Evolutionary conservation across 2,113 vertebrate species (phyloP), one percentile per base, ranked within the genome.

Genomic region (Rynchops niger): DNA sequence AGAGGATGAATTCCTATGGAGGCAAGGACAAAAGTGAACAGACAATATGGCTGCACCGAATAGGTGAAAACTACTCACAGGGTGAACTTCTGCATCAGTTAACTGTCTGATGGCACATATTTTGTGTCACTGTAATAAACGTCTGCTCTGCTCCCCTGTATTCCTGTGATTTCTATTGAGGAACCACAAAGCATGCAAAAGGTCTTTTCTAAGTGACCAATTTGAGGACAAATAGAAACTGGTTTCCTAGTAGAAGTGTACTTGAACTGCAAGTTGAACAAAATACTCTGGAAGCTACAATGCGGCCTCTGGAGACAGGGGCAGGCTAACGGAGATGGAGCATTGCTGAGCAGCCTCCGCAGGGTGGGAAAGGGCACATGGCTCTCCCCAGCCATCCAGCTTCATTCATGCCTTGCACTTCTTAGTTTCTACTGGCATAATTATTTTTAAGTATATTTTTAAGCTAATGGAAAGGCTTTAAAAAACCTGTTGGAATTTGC

Each of bases 401-500:
- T 43, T 52, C 91, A 20, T 43, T 73, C 70, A n/a, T 18, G 58
- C 73, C 78, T 67, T 4, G 1, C 7, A 3, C 84, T 36, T 38
- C 77, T 59, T 5, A 7, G 2, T 27, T 93, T 78, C 79, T 19
- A 62, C 67, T 59, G 29, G 18, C 50, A 43, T 88, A 88, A 78
- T 82, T 91, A 67, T 76, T 91, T 95, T 43, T 9, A 86, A 92
- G 71, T 78, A 59, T 56, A 63, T 93, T 87, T 86, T 92, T 79
- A 93, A 92, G 82, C 62, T 85, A 94, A 94, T 85, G 62, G 87
- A 85, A 89, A 95, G 81, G 43, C 93, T 91, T 95, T 93, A 26
- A 79, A 59, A 61, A 49, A 86, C 78, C 86, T 93, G 49, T 85
- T 85, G 87, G 55, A 91, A 49, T 96, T 72, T 85, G 50, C 82